Evolutionary conservation across 2,797 vertebrate species (phyloP).

Genomic region (Gallinago nigripennis): DNA sequence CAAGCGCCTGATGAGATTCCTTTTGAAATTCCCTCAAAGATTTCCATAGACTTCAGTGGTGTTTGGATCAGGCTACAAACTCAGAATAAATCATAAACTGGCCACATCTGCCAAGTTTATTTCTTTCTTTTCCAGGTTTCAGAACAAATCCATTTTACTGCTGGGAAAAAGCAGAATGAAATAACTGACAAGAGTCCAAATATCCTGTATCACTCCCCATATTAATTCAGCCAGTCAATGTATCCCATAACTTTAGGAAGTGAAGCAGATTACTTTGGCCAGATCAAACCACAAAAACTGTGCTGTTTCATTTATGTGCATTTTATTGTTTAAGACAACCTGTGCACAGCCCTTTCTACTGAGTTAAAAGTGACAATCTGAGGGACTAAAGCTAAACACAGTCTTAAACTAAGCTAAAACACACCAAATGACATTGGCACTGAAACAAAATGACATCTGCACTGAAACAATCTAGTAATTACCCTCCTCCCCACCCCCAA

Average conservation of each 20-base stretch:
- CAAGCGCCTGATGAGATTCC: constrained; percentile 40
- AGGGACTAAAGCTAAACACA: background rate
- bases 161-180: constrained; percentile 60
- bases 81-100: constrained; percentile 57
- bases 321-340: background rate
- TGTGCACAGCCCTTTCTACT: background rate
- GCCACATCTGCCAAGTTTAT: constrained; percentile 52
- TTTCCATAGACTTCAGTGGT: constrained; percentile 35
- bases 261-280: constrained; percentile 14
- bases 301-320: background rate
- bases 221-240: constrained; percentile 32
- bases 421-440: background rate
- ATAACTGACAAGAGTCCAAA: constrained; percentile 46
- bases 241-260: background rate
- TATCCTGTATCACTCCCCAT: constrained; percentile 21
- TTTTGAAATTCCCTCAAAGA: constrained; percentile 57
- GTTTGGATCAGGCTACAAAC: constrained; percentile 53
- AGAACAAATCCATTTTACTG: constrained; percentile 60
- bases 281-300: background rate
- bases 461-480: background rate
- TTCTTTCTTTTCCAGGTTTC: constrained; percentile 55
- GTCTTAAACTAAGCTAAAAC: background rate
- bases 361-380: background rate
- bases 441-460: background rate
- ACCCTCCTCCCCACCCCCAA: background rate